Conservation (phyloP, 2,888 invertebrate species). For the Drosophila atripex region DNA sequence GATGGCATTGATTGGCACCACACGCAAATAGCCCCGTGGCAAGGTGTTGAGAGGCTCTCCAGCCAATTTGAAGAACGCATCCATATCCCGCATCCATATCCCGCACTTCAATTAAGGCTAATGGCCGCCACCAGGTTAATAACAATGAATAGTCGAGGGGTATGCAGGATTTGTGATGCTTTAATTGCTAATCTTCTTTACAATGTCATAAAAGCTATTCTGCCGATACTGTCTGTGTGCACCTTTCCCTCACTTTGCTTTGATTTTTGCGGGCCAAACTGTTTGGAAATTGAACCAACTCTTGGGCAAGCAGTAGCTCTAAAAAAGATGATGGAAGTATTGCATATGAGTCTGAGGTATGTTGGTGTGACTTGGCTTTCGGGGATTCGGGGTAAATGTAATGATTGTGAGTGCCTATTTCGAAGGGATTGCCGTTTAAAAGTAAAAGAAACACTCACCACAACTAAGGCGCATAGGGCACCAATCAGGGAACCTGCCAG, state of each 20-base stretch:
- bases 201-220: constrained; percentile 36
- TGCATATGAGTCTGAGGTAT: constrained; percentile 19
- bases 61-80: constrained; percentile 28
- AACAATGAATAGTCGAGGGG: constrained; percentile 27
- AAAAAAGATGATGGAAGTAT: constrained; percentile 73
- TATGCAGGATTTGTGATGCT: constrained; percentile 36
- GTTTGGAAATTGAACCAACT: constrained; percentile 82
- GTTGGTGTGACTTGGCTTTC: not conserved
- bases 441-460: constrained; percentile 86
- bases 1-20: constrained; percentile 40
- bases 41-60: constrained; percentile 45
- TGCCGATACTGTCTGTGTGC: constrained; percentile 22
- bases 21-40: constrained; percentile 38
- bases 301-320: constrained; percentile 78
- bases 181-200: constrained; percentile 57
- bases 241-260: constrained; percentile 40
- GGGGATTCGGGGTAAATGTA: not conserved
- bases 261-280: constrained; percentile 73
- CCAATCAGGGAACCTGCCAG: constrained; percentile 91
- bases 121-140: constrained; percentile 25
- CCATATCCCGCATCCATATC: not conserved
- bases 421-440: not conserved
- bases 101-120: constrained; percentile 35
- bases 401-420: not conserved
- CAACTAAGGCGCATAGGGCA: constrained; percentile 87